A percentile compares a stretch with the other conserved stretches of the same genome.
Evolutionary conservation across 2,888 invertebrate genomes (phyloP).

Genomic region (Agriopis marginaria): DNA sequence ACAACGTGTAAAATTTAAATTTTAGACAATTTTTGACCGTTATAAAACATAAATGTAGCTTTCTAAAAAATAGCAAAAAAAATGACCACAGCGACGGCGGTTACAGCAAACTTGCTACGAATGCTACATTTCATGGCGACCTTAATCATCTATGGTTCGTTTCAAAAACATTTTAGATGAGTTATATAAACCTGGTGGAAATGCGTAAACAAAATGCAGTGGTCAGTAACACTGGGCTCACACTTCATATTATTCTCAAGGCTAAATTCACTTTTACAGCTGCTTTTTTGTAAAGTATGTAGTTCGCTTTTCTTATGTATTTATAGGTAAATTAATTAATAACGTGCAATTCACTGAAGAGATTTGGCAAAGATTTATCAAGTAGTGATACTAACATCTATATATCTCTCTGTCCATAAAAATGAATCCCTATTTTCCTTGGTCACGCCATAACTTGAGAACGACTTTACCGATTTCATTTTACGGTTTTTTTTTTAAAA

Average conservation of each 20-base stretch:
- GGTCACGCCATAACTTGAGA: too few relatives aligned
- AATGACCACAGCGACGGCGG: constrained; percentile 1
- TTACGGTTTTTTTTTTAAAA: too few relatives aligned
- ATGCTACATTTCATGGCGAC: constrained; percentile 48
- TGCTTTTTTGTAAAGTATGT: too few relatives aligned
- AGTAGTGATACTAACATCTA: too few relatives aligned
- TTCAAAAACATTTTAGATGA: constrained; percentile 44
- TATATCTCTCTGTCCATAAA: too few relatives aligned
- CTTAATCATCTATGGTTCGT: constrained; percentile 60
- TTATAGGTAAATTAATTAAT: too few relatives aligned
- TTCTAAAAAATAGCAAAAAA: constrained; percentile 20
- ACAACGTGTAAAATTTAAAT: background rate
- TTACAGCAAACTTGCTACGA: constrained; percentile 24
- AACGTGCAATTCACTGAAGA: too few relatives aligned
- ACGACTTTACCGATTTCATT: too few relatives aligned
- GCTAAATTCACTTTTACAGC: background rate
- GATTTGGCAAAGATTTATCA: too few relatives aligned
- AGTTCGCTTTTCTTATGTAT: too few relatives aligned
- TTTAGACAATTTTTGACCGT: background rate
- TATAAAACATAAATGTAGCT: constrained; percentile 5
- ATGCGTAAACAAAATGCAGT: constrained; percentile 48
- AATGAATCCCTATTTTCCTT: too few relatives aligned
- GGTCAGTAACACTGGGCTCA: constrained; percentile 47
- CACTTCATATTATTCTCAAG: background rate
- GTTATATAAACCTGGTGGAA: constrained; percentile 57